Evolutionary conservation across 2,113 vertebrate species (phyloP).

Genomic region (Hemibagrus wyckioides): DNA sequence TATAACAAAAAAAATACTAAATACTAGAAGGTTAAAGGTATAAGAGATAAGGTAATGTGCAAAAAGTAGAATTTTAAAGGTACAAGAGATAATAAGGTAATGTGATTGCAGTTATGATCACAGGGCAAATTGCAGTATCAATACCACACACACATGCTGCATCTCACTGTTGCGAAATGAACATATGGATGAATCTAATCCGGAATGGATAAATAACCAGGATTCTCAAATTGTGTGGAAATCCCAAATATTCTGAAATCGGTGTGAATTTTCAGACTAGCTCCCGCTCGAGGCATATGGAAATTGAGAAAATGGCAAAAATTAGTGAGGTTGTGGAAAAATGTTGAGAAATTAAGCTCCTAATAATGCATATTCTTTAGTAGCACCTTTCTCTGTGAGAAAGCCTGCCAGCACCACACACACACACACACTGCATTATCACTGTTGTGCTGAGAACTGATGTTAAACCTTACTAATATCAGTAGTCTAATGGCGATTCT

Average conservation of each 20-base stretch:
- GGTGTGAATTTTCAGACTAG: no score
- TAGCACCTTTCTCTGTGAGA: neutral
- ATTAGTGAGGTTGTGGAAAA: neutral
- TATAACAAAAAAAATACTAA: no score
- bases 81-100: no score
- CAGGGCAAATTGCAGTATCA: neutral
- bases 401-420: no score
- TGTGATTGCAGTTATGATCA: neutral
- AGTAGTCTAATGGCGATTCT: neutral
- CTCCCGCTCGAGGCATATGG: neutral
- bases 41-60: no score
- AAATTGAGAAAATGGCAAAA: neutral
- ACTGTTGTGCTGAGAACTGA: neutral
- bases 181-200: neutral
- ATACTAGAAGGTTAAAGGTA: no score
- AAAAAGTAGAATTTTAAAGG: no score
- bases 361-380: neutral
- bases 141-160: neutral
- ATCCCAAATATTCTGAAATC: no score
- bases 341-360: neutral
- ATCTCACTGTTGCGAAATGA: neutral
- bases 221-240: neutral
- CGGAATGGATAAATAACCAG: neutral
- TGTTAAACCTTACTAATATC: neutral
- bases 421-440: neutral